Conservation (phyloP, 2,888 invertebrate genomes). For the Sphinx pinastri region DNA sequence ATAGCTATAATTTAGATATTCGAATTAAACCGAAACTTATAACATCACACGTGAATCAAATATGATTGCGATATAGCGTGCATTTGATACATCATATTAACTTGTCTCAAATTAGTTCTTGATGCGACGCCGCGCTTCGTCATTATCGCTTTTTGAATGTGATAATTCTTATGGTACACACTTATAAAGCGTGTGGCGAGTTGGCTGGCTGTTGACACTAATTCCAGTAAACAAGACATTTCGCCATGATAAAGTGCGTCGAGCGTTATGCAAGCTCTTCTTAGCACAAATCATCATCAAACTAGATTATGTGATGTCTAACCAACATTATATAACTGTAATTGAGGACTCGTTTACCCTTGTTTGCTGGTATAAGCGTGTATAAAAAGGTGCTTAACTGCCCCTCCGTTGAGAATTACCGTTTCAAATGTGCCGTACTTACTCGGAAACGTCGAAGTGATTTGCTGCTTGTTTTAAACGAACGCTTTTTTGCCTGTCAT, state of each 20-base stretch:
- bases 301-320: conserved; percentile 25
- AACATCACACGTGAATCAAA: background rate
- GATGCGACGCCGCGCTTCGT: background rate
- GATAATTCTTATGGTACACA: conserved; percentile 3
- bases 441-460: conserved; percentile 26
- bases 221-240: conserved; percentile 42
- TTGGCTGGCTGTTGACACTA: conserved; percentile 34
- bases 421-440: conserved; percentile 28
- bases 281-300: conserved; percentile 18
- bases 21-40: no score
- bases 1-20: no score
- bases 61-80: background rate
- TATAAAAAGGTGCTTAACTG: conserved; percentile 26
- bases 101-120: background rate
- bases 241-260: conserved; percentile 34
- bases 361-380: conserved; percentile 25
- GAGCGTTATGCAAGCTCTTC: conserved; percentile 18
- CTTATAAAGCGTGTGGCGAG: conserved; percentile 28
- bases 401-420: conserved; percentile 27
- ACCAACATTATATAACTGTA: conserved; percentile 28
- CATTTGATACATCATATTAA: background rate
- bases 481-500: conserved; percentile 24
- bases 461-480: conserved; percentile 25
- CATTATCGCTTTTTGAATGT: background rate
- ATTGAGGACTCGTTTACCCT: conserved; percentile 30